Evolutionary conservation across 2,888 invertebrate species (phyloP), one percentile per base, ranked within the genome.

Genomic region (Iselma pallidipennis): DNA sequence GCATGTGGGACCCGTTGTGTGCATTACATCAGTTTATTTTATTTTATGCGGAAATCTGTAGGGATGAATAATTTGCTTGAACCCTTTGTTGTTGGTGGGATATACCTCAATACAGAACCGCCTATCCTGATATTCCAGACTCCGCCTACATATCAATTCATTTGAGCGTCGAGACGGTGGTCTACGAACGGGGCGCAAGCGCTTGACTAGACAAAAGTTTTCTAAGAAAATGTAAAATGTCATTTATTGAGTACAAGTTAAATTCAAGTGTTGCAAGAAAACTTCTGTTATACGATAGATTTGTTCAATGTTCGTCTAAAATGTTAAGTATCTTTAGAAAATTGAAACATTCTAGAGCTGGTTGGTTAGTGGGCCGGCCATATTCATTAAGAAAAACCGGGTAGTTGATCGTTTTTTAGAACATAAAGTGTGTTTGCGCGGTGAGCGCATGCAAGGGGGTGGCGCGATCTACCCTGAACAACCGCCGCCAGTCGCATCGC

Each of bases 61-160:
- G 76, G 79, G 80, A 80, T 81, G 79, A 81, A 80, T 81, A 81
- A 79, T 78, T 80, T 78, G 77, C 75, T 73, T 71, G 78, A 78
- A 79, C 79, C 80, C 78, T 81, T 80, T 79, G 79, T 79, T 75
- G 73, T 75, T 72, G 69, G 78, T 76, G 78, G 79, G 80, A 77
- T 77, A 78, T 76, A 79, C 80, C 80, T 77, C 71, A 66, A 70
- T 70, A 66, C 64, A 75, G 77, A 67, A 76, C 77, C 81, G 80
- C 80, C 80, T 79, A 77, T 78, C 71, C 75, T 66, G 74, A 72
- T 71, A 72, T 67, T 67, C 69, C 69, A 57, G 72, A 76, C 80
- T 74, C 80, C 81, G 80, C 81, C 81, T 78, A 76, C 80, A 71
- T 73, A 70, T 72, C 76, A 77, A 78, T 75, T 76, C 77, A 75